Conservation (phyloP, 2,797 vertebrate species). For the Paguma larvata region DNA sequence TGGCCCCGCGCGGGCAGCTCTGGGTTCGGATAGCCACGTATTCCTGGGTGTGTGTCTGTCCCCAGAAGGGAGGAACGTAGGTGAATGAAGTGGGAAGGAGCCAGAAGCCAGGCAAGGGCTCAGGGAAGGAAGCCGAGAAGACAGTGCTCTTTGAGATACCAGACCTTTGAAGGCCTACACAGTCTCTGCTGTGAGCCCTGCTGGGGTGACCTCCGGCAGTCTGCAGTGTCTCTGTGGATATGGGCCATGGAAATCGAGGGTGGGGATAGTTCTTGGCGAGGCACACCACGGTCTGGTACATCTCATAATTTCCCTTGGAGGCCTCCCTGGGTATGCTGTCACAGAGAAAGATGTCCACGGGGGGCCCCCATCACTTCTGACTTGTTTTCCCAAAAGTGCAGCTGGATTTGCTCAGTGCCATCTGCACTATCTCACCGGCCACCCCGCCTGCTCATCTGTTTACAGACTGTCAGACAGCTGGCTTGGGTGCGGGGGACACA, state of each 20-base stretch:
- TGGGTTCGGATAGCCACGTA: fast-evolving
- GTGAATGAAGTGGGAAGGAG: background rate
- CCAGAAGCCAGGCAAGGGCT: background rate
- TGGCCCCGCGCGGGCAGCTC: background rate
- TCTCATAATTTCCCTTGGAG: conserved; percentile 66
- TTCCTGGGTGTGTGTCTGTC: background rate
- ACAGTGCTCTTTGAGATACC: background rate
- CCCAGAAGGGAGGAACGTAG: background rate
- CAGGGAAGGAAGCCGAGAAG: background rate
- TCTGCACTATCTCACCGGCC: conserved; percentile 76
- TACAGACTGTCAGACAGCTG: conserved; percentile 77
- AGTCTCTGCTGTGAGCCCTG: background rate
- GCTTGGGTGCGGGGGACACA: conserved; percentile 69
- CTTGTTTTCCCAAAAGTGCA: conserved; percentile 76
- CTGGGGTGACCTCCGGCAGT: conserved; percentile 37
- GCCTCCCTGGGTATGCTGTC: conserved; percentile 62
- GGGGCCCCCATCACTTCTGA: conserved; percentile 52
- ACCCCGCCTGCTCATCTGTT: conserved; percentile 76
- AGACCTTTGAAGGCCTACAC: background rate
- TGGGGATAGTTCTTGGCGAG: conserved; percentile 68
- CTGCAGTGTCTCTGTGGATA: conserved; percentile 30
- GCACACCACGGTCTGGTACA: conserved; percentile 39
- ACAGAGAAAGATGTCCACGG: background rate
- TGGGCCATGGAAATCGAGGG: conserved; percentile 46
- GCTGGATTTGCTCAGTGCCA: conserved; percentile 77